These are phyloP conservation scores for Aporophyla lueneburgensis DNA, from an alignment of 2,888 invertebrate genomes.

Conservation along the genomic window DNA sequence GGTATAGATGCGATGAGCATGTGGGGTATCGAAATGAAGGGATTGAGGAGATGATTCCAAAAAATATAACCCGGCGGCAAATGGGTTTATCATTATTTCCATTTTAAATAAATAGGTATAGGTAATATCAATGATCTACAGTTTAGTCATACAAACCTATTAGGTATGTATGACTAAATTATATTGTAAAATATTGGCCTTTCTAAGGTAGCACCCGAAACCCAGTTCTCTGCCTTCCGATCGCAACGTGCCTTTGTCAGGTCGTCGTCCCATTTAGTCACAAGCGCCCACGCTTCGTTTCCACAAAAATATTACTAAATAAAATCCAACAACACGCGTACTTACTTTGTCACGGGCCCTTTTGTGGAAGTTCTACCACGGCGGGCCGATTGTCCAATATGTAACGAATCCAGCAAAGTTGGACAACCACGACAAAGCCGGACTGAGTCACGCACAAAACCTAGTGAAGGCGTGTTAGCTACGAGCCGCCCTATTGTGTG, in stretches of 20 bases:
- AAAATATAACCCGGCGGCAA: too few relatives aligned
- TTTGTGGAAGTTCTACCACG: constrained; percentile 36
- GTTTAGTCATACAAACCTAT: too few relatives aligned
- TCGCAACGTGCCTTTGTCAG: background rate
- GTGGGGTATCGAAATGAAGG: too few relatives aligned
- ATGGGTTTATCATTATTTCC: too few relatives aligned
- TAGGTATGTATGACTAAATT: background rate
- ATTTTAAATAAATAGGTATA: too few relatives aligned
- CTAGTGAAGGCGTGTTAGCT: constrained; percentile 2
- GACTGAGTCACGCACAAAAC: constrained; percentile 19
- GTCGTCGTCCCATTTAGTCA: background rate
- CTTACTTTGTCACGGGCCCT: constrained; percentile 27
- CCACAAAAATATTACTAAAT: constrained; percentile 35
- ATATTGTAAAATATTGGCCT: background rate
- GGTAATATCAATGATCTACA: too few relatives aligned
- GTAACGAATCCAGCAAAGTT: constrained; percentile 30
- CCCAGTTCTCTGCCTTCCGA: background rate
- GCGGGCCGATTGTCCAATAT: constrained; percentile 27
- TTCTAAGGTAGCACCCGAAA: background rate
- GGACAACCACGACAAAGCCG: constrained; percentile 13
- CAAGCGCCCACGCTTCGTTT: constrained; percentile 12
- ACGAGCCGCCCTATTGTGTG: background rate
- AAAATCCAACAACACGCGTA: constrained; percentile 12
- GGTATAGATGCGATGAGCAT: too few relatives aligned
- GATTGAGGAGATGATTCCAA: background rate